phyloP scores from a whole-genome alignment of 1,140 invertebrate genomes.

The Thrips palmi region DNA sequence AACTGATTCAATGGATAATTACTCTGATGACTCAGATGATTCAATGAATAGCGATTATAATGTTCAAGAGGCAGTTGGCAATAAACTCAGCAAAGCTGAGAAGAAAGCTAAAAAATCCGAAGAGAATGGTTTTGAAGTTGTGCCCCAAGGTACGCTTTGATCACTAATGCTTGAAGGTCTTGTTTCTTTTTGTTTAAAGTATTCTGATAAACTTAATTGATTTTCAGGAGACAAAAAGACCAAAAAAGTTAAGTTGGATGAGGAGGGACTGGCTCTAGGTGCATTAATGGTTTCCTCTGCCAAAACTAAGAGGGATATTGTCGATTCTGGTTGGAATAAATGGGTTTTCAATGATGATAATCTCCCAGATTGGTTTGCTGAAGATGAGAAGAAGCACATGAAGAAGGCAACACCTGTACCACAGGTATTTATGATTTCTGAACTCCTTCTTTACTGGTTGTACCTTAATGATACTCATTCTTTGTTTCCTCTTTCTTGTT shows the following conservation, averaged over 20 bases:
- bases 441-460: background rate
- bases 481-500: background rate
- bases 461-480: conserved; percentile 3
- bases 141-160: conserved; percentile 10
- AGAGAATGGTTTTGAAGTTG: conserved; percentile 16
- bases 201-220: conserved; percentile 12
- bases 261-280: conserved; percentile 74
- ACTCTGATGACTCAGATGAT: conserved; percentile 19
- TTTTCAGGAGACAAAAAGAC: conserved; percentile 23
- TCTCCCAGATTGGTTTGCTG: conserved; percentile 89
- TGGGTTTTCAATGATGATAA: conserved; percentile 75
- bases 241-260: conserved; percentile 58
- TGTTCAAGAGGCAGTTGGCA: conserved; percentile 26
- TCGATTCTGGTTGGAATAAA: conserved; percentile 80
- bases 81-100: conserved; percentile 13
- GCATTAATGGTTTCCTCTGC: conserved; percentile 66
- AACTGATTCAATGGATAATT: conserved; percentile 17
- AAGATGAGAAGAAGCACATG: conserved; percentile 88
- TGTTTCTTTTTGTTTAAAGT: no score
- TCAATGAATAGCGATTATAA: conserved; percentile 32
- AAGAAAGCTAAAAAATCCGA: conserved; percentile 9
- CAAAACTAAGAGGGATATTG: conserved; percentile 66
- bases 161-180: background rate
- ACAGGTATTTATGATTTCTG: conserved; percentile 13
- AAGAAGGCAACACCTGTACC: conserved; percentile 28